phyloP scores from a whole-genome alignment of 2,888 invertebrate genomes.

The Morinoia aosen region DNA sequence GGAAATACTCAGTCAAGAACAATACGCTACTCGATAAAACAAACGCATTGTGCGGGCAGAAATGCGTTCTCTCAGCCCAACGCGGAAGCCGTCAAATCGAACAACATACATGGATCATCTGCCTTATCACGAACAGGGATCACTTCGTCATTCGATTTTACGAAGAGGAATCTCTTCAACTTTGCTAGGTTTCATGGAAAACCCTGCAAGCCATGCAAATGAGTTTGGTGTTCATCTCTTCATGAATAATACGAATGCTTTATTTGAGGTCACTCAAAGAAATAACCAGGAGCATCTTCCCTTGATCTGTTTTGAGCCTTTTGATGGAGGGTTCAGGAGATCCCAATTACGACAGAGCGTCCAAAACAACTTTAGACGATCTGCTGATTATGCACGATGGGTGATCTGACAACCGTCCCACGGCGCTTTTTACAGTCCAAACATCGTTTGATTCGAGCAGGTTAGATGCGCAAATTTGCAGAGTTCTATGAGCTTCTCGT shows the following conservation, averaged over 20 bases:
- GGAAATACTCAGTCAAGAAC: background rate
- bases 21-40: too few relatives aligned
- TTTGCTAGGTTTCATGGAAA: background rate
- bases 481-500: background rate
- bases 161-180: background rate
- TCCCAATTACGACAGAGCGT: background rate
- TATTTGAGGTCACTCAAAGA: background rate
- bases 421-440: background rate
- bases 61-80: background rate
- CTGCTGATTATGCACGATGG: background rate
- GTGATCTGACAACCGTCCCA: background rate
- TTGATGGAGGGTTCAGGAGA: background rate
- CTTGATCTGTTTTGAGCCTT: background rate
- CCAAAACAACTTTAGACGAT: conserved; percentile 3
- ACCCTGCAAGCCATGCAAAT: background rate
- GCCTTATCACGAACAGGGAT: background rate
- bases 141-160: background rate
- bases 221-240: background rate
- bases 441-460: background rate
- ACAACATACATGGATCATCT: background rate
- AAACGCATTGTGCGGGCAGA: background rate
- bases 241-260: background rate
- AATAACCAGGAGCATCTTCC: background rate
- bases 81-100: background rate
- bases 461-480: background rate